phyloP scores from a whole-genome alignment of 1,140 invertebrate genomes.

The Sesamia nonagrioides region DNA sequence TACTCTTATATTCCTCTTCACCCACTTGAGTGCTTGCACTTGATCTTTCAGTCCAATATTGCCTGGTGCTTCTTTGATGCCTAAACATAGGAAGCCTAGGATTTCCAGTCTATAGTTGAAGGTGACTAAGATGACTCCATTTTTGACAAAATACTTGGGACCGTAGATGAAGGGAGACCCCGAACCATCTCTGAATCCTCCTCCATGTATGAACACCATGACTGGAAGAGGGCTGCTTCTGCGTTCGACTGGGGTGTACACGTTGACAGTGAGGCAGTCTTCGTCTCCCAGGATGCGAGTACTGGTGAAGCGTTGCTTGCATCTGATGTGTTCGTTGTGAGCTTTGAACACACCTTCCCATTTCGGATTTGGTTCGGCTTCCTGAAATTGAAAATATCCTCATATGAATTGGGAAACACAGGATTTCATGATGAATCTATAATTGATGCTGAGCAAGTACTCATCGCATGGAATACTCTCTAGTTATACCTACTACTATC shows the following conservation, averaged over 20 bases:
- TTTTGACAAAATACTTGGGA: constrained; percentile 89
- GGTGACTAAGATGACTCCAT: constrained; percentile 90
- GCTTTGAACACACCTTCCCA: constrained; percentile 89
- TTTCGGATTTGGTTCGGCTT: constrained; percentile 84
- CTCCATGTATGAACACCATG: constrained; percentile 90
- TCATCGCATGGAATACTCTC: too few relatives aligned
- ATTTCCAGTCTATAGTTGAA: constrained; percentile 90
- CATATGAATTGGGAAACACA: neutral
- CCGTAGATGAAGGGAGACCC: constrained; percentile 86
- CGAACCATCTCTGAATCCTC: constrained; percentile 88
- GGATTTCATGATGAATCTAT: neutral
- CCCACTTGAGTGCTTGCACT: constrained; percentile 87
- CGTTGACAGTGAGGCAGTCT: constrained; percentile 86
- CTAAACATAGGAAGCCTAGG: constrained; percentile 89
- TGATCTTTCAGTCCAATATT: constrained; percentile 89
- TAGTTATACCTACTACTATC: neutral
- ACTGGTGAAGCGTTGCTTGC: constrained; percentile 83
- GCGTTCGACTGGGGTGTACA: constrained; percentile 76
- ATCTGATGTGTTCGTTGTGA: constrained; percentile 85
- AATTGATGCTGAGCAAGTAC: neutral
- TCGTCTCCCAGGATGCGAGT: constrained; percentile 73
- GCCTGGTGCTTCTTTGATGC: constrained; percentile 87
- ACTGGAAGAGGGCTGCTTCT: constrained; percentile 60
- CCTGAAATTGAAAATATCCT: constrained; percentile 76
- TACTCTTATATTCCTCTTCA: constrained; percentile 85